phyloP scores from a whole-genome alignment of 2,113 vertebrate genomes.

The Osmerus mordax region DNA sequence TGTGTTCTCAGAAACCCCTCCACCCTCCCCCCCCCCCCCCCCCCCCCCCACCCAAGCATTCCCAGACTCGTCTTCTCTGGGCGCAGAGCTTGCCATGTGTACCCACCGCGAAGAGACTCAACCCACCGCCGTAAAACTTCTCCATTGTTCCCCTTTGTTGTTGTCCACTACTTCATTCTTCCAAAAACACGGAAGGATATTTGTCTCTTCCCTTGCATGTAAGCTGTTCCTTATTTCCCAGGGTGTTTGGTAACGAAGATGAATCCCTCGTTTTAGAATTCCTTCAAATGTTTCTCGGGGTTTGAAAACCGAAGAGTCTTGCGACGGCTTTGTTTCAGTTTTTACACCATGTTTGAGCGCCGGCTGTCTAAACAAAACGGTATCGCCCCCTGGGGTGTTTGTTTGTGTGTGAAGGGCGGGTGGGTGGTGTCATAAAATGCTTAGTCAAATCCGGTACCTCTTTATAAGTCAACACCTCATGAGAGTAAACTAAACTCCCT shows the following conservation, averaged over 20 bases:
- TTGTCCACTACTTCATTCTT: no score
- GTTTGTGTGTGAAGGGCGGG: no score
- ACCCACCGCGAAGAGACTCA: not conserved
- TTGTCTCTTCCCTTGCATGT: no score
- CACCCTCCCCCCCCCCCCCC: no score
- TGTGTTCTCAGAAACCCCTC: not conserved
- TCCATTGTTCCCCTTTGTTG: not conserved
- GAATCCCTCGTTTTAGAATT: no score
- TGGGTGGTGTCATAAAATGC: not conserved
- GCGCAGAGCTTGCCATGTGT: not conserved
- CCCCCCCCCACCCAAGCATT: not conserved
- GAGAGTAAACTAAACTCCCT: not conserved
- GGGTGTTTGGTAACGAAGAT: no score
- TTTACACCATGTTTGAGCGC: not conserved
- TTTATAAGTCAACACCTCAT: not conserved
- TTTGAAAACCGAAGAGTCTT: no score
- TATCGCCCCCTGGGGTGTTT: not conserved
- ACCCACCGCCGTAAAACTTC: not conserved
- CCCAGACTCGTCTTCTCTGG: not conserved
- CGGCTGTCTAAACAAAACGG: conserved; percentile 1
- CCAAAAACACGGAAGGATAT: no score
- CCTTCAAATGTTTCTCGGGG: no score
- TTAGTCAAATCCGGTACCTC: not conserved
- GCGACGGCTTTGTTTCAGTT: no score
- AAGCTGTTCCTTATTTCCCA: no score